Conservation (phyloP, 2,113 vertebrate species). For the Zeus faber region DNA sequence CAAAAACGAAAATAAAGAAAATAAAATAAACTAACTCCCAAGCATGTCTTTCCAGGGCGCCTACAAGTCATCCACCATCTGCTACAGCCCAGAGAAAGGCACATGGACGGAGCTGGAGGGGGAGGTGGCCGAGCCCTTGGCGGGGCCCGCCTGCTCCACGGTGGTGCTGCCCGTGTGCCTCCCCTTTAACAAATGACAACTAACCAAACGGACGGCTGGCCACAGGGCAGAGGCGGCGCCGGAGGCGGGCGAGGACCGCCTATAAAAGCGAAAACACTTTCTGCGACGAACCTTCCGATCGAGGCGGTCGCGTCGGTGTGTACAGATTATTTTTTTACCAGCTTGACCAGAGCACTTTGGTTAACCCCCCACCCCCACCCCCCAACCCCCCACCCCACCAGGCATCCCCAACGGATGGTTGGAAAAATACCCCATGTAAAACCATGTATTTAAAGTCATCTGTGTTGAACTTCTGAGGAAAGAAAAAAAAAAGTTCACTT, state of each 20-base stretch:
- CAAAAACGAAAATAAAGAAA: no score
- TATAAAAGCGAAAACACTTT: constrained; percentile 28
- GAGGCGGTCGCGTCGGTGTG: no score
- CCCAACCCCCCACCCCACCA: no score
- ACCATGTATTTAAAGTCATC: constrained; percentile 68
- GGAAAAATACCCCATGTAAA: constrained; percentile 21
- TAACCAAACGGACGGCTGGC: constrained; percentile 29
- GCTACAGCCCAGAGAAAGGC: constrained; percentile 96
- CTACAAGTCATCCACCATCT: constrained; percentile 99
- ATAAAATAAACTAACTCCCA: no score
- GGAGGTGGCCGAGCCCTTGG: constrained; percentile 95
- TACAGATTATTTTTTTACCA: constrained; percentile 82
- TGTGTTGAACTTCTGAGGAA: constrained; percentile 64
- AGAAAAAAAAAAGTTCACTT: no score
- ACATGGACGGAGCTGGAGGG: constrained; percentile 97
- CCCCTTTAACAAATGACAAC: constrained; percentile 93
- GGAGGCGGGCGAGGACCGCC: constrained; percentile 38
- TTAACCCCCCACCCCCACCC: no score
- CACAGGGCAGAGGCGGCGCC: constrained; percentile 27
- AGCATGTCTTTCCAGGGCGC: constrained; percentile 93
- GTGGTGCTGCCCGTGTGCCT: constrained; percentile 94
- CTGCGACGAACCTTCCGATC: no score
- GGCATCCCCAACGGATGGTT: constrained; percentile 62
- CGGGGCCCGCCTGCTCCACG: constrained; percentile 92
- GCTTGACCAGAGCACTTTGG: constrained; percentile 77